A percentile compares a stretch with the other conserved stretches of the same genome.
Evolutionary conservation across 2,888 invertebrate species (phyloP).

Genomic region (Agrotis clavis): DNA sequence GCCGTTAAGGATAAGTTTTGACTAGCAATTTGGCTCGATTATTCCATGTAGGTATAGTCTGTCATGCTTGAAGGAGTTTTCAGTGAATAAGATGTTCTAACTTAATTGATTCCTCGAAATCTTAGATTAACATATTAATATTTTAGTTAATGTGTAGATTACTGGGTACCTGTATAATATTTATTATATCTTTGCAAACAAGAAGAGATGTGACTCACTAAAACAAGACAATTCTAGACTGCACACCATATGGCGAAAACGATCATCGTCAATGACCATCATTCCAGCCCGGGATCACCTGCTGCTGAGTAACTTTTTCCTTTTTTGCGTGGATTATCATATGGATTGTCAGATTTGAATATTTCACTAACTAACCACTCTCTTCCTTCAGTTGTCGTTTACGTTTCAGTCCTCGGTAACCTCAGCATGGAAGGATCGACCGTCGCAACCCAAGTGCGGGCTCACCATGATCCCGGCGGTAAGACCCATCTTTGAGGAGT

Average conservation of each 20-base stretch:
- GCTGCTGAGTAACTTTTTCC: too few species aligned
- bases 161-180: background rate
- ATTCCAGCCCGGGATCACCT: too few species aligned
- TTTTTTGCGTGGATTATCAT: too few species aligned
- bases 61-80: slow-evolving; percentile 41
- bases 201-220: background rate
- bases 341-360: too few species aligned
- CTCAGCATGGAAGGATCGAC: too few species aligned
- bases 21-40: slow-evolving; percentile 45
- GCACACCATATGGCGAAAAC: background rate
- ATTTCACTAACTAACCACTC: too few species aligned
- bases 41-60: slow-evolving; percentile 27
- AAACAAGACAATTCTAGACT: background rate
- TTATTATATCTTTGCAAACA: background rate
- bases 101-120: slow-evolving; percentile 48
- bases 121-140: slow-evolving; percentile 10
- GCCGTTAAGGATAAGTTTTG: slow-evolving; percentile 44
- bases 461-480: too few species aligned
- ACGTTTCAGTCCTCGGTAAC: too few species aligned
- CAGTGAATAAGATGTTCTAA: slow-evolving; percentile 38
- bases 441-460: too few species aligned
- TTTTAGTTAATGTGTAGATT: background rate
- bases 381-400: too few species aligned
- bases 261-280: too few species aligned
- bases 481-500: too few species aligned